Base-by-base conservation (phyloP, 2,888 invertebrate genomes). In the Adelphocoris suturalis region DNA sequence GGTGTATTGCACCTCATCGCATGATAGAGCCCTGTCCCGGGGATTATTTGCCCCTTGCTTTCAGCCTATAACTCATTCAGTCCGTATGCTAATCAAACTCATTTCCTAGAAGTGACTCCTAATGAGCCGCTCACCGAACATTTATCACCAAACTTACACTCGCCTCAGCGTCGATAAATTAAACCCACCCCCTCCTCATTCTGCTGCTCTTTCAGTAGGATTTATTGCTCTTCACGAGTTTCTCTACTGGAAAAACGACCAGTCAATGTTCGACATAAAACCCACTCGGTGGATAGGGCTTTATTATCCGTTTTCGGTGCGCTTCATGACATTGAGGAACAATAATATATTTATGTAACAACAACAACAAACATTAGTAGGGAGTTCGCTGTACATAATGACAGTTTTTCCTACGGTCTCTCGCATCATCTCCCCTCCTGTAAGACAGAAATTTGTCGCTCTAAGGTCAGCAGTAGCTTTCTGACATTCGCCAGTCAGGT, bases 91-190 rank as follows among this genome's bases (percentile, higher is more conserved):
- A 78, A 78, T 78, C 78, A 47, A 78, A 78, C 78, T 47, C 78
- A 78, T 78, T 68, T 78, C 78, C 78, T 78, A 78, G 78, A 78
- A 78, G 78, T 78, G 78, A 78, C 78, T 78, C 78, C 78, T 78
- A 78, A 78, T 78, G 78, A 78, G 78, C 78, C 78, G 78, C 78
- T 78, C 78, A 78, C 78, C 78, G 78, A 78, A 78, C 78, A 78
- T 78, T 78, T 78, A 78, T 78, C 78, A 78, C 78, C 78, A 78
- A 78, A 78, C 78, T 78, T 78, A 78, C 78, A 78, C 78, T 78
- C 78, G 78, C 78, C 37, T 46, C 78, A 46, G n/a, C 68, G 78
- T 19, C 78, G 78, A 78, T 78, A 78, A 78, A 78, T 78, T 78
- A 78, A 46, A 78, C 37, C 47, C 78, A 27, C 75, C 37, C 37